Evolutionary conservation across 2,113 vertebrate species (phyloP).

Genomic region (Coracopsis vasa): DNA sequence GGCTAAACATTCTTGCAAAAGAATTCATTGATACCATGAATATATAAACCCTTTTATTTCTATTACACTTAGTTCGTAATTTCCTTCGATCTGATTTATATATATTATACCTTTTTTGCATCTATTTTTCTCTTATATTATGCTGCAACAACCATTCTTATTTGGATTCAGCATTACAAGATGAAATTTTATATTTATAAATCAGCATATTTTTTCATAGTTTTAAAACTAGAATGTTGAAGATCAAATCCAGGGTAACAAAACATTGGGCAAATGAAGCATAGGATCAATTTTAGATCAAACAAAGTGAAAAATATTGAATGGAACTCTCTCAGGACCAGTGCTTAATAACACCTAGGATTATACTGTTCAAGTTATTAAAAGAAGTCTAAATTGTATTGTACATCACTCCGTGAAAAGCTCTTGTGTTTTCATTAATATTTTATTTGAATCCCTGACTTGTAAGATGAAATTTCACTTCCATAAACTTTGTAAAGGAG

Average conservation of each 20-base stretch:
- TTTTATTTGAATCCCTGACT: neutral
- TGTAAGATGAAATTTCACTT: neutral
- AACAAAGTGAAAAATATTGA: neutral
- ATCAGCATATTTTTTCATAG: neutral
- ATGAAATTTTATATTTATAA: neutral
- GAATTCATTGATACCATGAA: neutral
- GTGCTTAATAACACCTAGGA: neutral
- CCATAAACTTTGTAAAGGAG: neutral
- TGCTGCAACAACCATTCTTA: neutral
- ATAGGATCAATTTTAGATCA: neutral
- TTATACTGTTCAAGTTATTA: neutral
- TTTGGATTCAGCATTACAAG: neutral
- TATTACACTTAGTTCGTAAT: neutral
- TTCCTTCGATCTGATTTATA: neutral
- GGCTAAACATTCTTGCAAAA: neutral
- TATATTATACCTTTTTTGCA: neutral
- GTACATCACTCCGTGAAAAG: neutral
- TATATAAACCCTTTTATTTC: neutral
- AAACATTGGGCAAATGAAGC: neutral
- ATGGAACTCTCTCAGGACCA: neutral
- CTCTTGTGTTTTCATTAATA: neutral
- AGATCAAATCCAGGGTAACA: neutral
- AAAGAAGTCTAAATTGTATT: neutral
- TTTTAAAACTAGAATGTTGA: neutral
- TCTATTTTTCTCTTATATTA: neutral